phyloP scores from a whole-genome alignment of 2,888 invertebrate genomes.

The Sinodicranocentrus sp. region DNA sequence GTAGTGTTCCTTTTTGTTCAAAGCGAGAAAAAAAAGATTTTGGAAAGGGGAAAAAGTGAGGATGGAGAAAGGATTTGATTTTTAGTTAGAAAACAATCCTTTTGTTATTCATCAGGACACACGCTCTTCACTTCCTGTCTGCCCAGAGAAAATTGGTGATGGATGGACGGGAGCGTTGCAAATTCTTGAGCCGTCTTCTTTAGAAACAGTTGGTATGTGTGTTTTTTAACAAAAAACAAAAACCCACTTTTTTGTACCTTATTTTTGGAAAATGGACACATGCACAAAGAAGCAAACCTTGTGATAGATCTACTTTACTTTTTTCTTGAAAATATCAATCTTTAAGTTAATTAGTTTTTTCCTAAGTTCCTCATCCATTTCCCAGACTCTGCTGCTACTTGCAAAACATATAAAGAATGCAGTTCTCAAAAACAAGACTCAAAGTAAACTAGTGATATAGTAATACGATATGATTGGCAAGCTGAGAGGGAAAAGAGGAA shows the following conservation, averaged over 20 bases:
- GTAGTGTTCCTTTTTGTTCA: background rate
- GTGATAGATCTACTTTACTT: no score
- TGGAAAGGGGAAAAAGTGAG: background rate
- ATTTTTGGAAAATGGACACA: no score
- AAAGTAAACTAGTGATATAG: no score
- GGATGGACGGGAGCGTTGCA: constrained; percentile 66
- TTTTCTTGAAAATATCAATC: no score
- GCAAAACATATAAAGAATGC: no score
- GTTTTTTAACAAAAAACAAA: background rate
- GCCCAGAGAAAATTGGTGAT: constrained; percentile 68
- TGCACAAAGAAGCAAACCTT: no score
- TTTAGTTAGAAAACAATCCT: constrained; percentile 20
- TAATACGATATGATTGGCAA: background rate
- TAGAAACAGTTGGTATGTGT: constrained; percentile 65
- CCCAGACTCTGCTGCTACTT: no score
- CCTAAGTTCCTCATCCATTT: no score
- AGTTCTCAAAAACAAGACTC: no score
- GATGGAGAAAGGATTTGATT: constrained; percentile 29
- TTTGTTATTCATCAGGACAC: constrained; percentile 63
- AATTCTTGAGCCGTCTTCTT: constrained; percentile 62
- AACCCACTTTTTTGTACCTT: background rate
- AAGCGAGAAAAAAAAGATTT: no score
- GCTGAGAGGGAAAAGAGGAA: background rate
- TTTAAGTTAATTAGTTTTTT: no score
- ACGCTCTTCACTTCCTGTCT: constrained; percentile 67